phyloP scores from a whole-genome alignment of 2,888 invertebrate species.

The Spilarctia lutea region DNA sequence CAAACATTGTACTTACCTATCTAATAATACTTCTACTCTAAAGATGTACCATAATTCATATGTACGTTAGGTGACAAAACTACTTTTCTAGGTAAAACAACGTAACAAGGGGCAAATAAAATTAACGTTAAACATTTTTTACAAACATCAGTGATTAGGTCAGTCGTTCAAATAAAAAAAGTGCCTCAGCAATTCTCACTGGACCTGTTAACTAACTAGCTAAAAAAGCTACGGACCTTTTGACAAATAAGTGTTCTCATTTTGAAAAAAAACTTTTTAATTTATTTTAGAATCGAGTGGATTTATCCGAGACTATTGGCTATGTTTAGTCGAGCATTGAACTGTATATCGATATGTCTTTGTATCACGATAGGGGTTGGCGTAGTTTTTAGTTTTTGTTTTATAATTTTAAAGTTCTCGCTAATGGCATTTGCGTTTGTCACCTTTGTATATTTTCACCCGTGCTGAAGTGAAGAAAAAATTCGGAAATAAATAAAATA shows the following conservation, averaged over 20 bases:
- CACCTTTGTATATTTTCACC: too few relatives aligned
- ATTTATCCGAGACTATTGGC: conserved; percentile 18
- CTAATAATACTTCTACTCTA: too few relatives aligned
- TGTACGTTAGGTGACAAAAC: not conserved
- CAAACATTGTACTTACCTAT: not conserved
- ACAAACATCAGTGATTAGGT: not conserved
- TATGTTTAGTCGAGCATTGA: conserved; percentile 33
- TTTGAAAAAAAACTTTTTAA: conserved; percentile 42
- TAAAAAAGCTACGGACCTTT: conserved; percentile 24
- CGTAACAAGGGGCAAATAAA: not conserved
- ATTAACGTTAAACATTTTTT: not conserved
- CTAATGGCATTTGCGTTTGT: too few relatives aligned
- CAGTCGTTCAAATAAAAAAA: conserved; percentile 23
- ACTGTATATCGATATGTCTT: conserved; percentile 10
- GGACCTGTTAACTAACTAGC: conserved; percentile 30
- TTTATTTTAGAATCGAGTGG: conserved; percentile 43
- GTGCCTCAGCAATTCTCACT: conserved; percentile 29
- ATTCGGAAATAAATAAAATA: too few relatives aligned
- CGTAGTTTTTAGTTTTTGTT: not conserved
- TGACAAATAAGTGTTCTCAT: conserved; percentile 34
- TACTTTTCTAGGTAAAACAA: not conserved
- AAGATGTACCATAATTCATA: too few relatives aligned
- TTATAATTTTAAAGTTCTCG: too few relatives aligned
- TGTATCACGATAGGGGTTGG: not conserved
- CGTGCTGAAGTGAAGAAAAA: too few relatives aligned